Base-by-base conservation (phyloP, 2,113 vertebrate species). In the Epinephelus lanceolatus region DNA sequence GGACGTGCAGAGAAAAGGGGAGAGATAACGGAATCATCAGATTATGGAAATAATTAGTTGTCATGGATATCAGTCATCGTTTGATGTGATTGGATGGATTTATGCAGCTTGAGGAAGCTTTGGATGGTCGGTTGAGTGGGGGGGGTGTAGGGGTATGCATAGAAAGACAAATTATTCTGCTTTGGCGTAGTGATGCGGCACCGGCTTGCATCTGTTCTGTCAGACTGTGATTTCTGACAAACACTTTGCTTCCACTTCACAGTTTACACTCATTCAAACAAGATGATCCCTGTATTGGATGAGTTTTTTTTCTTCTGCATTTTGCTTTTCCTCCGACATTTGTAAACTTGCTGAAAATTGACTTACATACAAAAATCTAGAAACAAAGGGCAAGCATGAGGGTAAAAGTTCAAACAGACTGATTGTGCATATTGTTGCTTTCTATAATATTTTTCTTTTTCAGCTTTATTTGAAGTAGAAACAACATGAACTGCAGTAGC, bases 41-140 rank as follows among this genome's bases (percentile, higher is more conserved):
- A 89, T 94, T 91, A 90, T 78, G 80, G 82, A 82, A 92, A 89
- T 92, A 86, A 94, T 91, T 75, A 85, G 85, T 90, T 90, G 86
- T 85, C 71, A 75, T 87, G 76, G 90, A 86, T 84, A 89, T 88
- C 83, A 75, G 85, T 87, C 75, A 86, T 79, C 70, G 3, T 81
- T 76, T 74, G 82, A 87, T 77, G 71, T 67, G 78, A 87, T 71
- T 74, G 81, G 83, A 37, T 67, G 80, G 74, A 85, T 90, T 90
- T 86, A 21, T 78, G 87, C 66, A 40, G 59, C 82, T 85, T 60
- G 21, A 14, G 71, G 77, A 76, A 49, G 45, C 25, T 65, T 27
- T 1, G 57, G 77, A 71, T 52, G 37, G 72, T 63, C 1, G 45
- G 55, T n/a, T 8, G 57, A 55, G 76, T 53, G n/a, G 9, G 47